A percentile compares a stretch with the other conserved stretches of the same genome.
Conservation (phyloP, 2,888 invertebrate species). For the Nephrotoma flavescens region DNA sequence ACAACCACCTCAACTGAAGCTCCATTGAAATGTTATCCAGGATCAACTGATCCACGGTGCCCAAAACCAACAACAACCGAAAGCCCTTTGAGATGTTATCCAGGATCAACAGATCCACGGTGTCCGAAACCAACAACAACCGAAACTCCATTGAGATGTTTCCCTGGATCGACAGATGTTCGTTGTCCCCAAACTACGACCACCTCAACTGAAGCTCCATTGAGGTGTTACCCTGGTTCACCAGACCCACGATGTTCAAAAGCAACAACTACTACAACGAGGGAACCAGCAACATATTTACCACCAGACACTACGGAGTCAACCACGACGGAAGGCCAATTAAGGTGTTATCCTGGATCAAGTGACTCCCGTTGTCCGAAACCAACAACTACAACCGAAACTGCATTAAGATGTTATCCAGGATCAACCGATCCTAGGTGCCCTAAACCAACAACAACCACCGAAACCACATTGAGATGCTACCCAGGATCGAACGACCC, state of each 20-base stretch:
- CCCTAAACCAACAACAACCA: constrained; percentile 17
- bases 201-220: not conserved
- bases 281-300: constrained; percentile 10
- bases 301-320: constrained; percentile 10
- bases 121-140: constrained; percentile 12
- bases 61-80: constrained; percentile 17
- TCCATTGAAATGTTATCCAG: constrained; percentile 25
- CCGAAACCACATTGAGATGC: constrained; percentile 19
- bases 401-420: constrained; percentile 19
- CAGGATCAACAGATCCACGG: constrained; percentile 24
- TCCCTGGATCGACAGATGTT: constrained; percentile 8
- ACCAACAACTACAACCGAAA: constrained; percentile 17
- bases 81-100: constrained; percentile 18
- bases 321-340: not conserved
- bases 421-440: constrained; percentile 22
- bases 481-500: constrained; percentile 23
- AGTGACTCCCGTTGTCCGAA: constrained; percentile 20
- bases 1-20: constrained; percentile 16
- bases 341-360: constrained; percentile 19
- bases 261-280: constrained; percentile 17
- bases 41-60: constrained; percentile 22
- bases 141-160: not conserved
- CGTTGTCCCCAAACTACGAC: not conserved
- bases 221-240: not conserved
- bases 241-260: not conserved